Evolutionary conservation across 92 coral and sea anemone genomes (phyloP), one percentile per base, ranked within the genome.

Genomic region (Palythoa grandis): DNA sequence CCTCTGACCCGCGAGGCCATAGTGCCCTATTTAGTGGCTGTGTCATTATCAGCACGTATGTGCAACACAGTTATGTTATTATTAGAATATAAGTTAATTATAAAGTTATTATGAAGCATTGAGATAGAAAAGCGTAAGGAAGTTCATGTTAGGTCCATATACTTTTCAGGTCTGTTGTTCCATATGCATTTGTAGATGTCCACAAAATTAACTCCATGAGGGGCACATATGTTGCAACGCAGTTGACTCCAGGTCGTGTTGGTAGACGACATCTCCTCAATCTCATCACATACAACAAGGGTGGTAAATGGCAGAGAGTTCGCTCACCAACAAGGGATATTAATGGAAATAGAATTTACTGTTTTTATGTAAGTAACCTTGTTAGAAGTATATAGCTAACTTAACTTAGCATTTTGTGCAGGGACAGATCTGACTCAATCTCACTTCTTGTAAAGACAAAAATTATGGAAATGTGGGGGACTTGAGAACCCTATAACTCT

Each of bases 201-300:
- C 92, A 91, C 61, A 90, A 70, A 76, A 85, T 97, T 19, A 61
- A 83, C 40, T 87, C 92, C 9, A 78, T 93, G 86, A 89, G 95
- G 19, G 96, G 94, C 24, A 93, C 93, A 16, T 97, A 97, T 67
- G 68, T 95, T 43, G 99, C 99, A 20, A 97, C 99, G 1, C 99
- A 97, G 74, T 86, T 97, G 35, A 97, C 99, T 0, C 95, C 95
- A n/a, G 99, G 99, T 3, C 99, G 98, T 11, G 99, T 97, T 1
- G 99, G 99, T 1, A 87, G 93, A 54, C 86, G 99, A 37, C 98
- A 95, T 69, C 92, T 97, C 2, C 87, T 93, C 74, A 88, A 95
- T 14, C 83, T 91, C 24, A 93, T 97, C 83, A 97, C 99, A 0
- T 95, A 91, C 75, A 91, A 97, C 84, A 97, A 90, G 70, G 99